Conservation (phyloP, 2,888 invertebrate genomes). For the Xestia rhomboidea region DNA sequence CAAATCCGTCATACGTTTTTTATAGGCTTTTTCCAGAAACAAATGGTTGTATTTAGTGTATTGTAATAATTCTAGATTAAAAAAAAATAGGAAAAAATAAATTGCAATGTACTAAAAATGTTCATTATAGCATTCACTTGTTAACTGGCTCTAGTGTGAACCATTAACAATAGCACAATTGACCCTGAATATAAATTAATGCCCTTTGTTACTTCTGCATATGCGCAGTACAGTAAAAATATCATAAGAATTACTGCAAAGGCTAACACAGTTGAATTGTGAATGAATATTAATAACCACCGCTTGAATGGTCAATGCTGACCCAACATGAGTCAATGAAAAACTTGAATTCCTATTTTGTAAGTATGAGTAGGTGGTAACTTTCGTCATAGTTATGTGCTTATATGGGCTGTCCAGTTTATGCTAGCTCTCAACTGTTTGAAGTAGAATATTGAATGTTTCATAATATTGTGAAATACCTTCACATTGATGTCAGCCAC, state of each 20-base stretch:
- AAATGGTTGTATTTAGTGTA: too few species aligned
- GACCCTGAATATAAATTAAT: constrained; percentile 45
- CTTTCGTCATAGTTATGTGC: constrained; percentile 16
- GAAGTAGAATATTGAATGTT: neutral
- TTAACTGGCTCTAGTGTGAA: neutral
- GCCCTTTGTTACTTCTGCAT: neutral
- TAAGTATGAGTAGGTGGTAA: constrained; percentile 31
- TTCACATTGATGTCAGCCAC: constrained; percentile 96
- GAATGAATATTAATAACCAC: constrained; percentile 35
- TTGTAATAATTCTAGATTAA: neutral
- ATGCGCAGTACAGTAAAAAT: constrained; percentile 12
- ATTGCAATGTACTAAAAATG: neutral
- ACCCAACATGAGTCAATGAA: neutral
- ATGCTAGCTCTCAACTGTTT: neutral
- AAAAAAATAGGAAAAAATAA: neutral
- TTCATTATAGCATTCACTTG: neutral
- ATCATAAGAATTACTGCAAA: constrained; percentile 11
- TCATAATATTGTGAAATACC: constrained; percentile 87
- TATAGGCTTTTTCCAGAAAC: neutral
- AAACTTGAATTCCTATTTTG: constrained; percentile 22
- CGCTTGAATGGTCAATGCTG: neutral
- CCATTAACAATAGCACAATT: constrained; percentile 20
- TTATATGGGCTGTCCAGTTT: constrained; percentile 31
- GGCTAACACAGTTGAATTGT: constrained; percentile 11
- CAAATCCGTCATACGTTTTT: neutral